Evolutionary conservation across 2,888 invertebrate species (phyloP).

Genomic region (Drosophila rellima): DNA sequence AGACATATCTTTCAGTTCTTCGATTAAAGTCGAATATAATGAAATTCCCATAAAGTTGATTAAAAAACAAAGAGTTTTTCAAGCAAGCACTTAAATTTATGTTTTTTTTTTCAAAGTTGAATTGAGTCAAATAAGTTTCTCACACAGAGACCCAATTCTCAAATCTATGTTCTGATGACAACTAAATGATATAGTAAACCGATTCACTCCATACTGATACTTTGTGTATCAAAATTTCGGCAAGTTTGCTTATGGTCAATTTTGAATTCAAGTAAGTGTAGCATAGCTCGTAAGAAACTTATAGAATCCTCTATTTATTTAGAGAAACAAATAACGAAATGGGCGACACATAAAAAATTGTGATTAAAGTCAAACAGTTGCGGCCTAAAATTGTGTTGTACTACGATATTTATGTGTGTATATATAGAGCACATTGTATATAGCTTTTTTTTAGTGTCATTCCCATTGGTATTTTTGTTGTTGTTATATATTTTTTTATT

Average conservation of each 20-base stretch:
- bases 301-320: not conserved
- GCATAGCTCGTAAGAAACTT: not conserved
- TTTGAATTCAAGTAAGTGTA: not conserved
- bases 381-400: conserved; percentile 17
- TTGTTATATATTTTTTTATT: not conserved
- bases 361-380: conserved; percentile 46
- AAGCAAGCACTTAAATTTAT: too few relatives aligned
- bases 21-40: not conserved
- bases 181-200: not conserved
- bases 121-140: not conserved
- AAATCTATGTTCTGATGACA: not conserved
- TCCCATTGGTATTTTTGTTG: conserved; percentile 8
- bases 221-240: conserved; percentile 6
- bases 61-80: too few relatives aligned
- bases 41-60: not conserved
- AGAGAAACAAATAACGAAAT: conserved; percentile 16
- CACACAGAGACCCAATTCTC: not conserved
- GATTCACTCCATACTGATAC: too few relatives aligned
- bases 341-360: conserved; percentile 23
- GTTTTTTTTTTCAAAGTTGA: too few relatives aligned
- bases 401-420: conserved; percentile 4
- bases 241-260: not conserved
- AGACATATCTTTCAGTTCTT: not conserved
- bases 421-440: conserved; percentile 26
- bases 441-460: conserved; percentile 12